Base-by-base conservation (phyloP, 1,140 invertebrate species). In the Eriosoma lanigerum region DNA sequence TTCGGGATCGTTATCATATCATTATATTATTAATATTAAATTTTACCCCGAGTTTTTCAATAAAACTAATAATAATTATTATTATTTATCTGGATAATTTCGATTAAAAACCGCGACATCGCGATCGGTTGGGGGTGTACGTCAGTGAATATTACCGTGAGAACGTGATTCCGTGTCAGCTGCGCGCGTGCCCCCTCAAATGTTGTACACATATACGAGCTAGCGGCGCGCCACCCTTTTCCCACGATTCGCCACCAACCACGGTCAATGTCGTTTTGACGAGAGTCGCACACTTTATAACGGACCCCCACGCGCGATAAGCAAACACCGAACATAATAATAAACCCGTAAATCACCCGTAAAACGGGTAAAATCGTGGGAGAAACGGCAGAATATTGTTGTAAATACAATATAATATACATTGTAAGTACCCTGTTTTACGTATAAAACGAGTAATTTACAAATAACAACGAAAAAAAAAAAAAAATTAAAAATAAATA, bases 231-330 rank as follows among this genome's bases (percentile, higher is more conserved):
- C 75, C 75, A 78, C 75, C 75, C 75, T 78, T 78, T 78, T 78
- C 75, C 75, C 75, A 78, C 75, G 75, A 52, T 52, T 72, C 75
- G 56, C 75, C 75, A 62, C 75, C 52, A 78, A 44, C 75, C 29
- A 44, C 66, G 19, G 32, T 38, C 32, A 38, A 21, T 15, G 52
- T 52, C 75, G 75, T 17, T 72, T 72, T 52, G 46, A 72, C 66
- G 44, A 48, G 13, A 10, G 58, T 32, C 56, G 21, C 70, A 56
- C n/a, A 9, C 24, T 75, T 75, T 72, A 64, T n/a, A 21, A 38
- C 60, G 54, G 17, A 13, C 58, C 58, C 24, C 80, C 52, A 54
- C 32, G 54, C 32, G n/a, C 6, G 54, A 48, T 48, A 46, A 38
- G 66, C 44, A 46, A 48, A 48, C 66, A 68, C 19, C 66, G 38